Evolutionary conservation across 2,797 vertebrate genomes (phyloP), one percentile per base, ranked within the genome.

Genomic region (Pseudomugil gertrudae): DNA sequence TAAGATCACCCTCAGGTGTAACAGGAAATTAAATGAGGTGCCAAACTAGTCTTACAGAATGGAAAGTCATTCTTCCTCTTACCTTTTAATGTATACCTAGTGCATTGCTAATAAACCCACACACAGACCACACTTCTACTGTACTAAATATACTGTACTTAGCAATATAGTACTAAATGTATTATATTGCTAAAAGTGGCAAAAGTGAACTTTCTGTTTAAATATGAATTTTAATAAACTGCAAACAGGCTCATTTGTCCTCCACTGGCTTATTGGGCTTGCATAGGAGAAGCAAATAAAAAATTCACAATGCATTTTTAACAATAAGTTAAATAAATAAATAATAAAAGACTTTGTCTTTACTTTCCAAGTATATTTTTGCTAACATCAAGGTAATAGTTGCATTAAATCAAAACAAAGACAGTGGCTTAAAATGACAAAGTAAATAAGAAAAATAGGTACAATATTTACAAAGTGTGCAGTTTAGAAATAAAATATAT

Each of bases 71-170:
- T 70, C 47, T 76, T 57, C 70, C 55, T 74, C 53, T 71, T 40
- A 68, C 68, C 67, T 74, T 86, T 82, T 81, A 68, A 88, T 87
- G 83, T 78, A 75, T 72, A 36, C 55, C 74, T 87, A 64, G 85
- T 90, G 69, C 79, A 87, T 88, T 83, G 67, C 73, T 89, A 84
- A 90, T 76, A 59, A 27, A 59, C 9, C 45, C 63, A 53, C 66
- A 62, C 38, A 38, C 24, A 63, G 11, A n/a, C n/a, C n/a, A n/a
- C n/a, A n/a, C n/a, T n/a, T n/a, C n/a, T n/a, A n/a, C n/a, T n/a
- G n/a, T n/a, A n/a, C n/a, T n/a, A n/a, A n/a, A n/a, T n/a, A n/a
- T n/a, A n/a, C n/a, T n/a, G n/a, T n/a, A n/a, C n/a, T n/a, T n/a
- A n/a, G n/a, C n/a, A n/a, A n/a, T n/a, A n/a, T n/a, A n/a, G n/a